Evolutionary conservation across 2,888 invertebrate genomes (phyloP), one percentile per base, ranked within the genome.

Genomic region (Cheilosia pagana): DNA sequence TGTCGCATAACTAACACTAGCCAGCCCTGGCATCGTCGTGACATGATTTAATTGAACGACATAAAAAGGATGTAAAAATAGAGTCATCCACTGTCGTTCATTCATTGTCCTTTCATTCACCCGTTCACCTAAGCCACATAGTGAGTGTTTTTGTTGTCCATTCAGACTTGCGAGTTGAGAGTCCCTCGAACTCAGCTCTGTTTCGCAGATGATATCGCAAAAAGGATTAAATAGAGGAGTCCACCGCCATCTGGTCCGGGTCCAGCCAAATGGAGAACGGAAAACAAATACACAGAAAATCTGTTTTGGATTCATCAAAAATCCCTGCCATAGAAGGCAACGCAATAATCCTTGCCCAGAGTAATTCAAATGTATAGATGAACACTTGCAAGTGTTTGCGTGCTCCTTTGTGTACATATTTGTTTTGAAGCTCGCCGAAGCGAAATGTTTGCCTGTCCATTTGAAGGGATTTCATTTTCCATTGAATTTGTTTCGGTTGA

Each of bases 51-150:
- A 76, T 81, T 81, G 85, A 81, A 85, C 81, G 67, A 85, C 81
- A 81, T 85, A 81, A 85, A 85, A 85, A 85, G 81, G 81, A 85
- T 76, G 71, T 81, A 81, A 85, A 85, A 85, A 85, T 85, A 85
- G 65, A 85, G 52, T 63, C 62, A 60, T 45, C 63, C 62, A 41
- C 21, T 60, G 60, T 43, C 43, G 10, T 53, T n/a, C 50, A 53
- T 71, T 78, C 65, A 75, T 63, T 62, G 57, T 57, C 41, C 41
- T 74, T 48, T 23, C 50, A 43, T 55, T 53, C 39, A 55, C 19
- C 53, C 45, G 31, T 35, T 50, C 41, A 23, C 23, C 68, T 39
- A 67, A 59, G 53, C 72, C 35, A 39, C 48, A 43, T 31, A 21
- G 16, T 2, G 21, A 57, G 21, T 41, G 39, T n/a, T 50, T n/a